These are phyloP conservation scores for Cecropterus lyciades DNA, from an alignment of 1,140 invertebrate genomes.

Conservation along the genomic window DNA sequence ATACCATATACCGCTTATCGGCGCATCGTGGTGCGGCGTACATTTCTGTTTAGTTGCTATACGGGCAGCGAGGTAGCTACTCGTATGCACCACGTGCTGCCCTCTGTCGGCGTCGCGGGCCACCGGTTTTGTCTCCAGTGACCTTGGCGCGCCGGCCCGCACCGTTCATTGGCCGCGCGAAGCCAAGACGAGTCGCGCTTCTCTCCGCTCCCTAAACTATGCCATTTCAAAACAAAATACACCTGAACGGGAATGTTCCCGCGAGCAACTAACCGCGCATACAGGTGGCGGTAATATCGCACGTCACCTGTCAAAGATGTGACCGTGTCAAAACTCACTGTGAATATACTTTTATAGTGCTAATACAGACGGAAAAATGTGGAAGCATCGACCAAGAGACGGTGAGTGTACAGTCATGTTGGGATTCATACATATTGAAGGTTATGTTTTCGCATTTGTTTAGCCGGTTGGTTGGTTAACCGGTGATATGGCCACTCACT, in stretches of 20 bases:
- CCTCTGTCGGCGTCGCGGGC: slow-evolving; percentile 56
- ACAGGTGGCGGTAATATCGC: slow-evolving; percentile 62
- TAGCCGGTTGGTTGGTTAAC: slow-evolving; percentile 21
- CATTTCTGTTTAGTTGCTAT: slow-evolving; percentile 76
- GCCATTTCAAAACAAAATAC: slow-evolving; percentile 55
- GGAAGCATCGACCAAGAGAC: slow-evolving; percentile 51
- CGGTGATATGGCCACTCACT: slow-evolving; percentile 44
- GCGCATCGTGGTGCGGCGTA: slow-evolving; percentile 64
- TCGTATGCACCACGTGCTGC: slow-evolving; percentile 62
- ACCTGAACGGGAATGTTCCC: slow-evolving; percentile 54
- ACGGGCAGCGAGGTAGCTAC: slow-evolving; percentile 67
- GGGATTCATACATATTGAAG: slow-evolving; percentile 43
- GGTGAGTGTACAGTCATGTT: slow-evolving; percentile 59
- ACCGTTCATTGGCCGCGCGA: slow-evolving; percentile 76
- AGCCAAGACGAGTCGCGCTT: slow-evolving; percentile 63
- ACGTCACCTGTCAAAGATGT: slow-evolving; percentile 76
- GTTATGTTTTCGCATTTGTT: slow-evolving; percentile 54
- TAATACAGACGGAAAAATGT: slow-evolving; percentile 62
- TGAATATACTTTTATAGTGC: slow-evolving; percentile 55
- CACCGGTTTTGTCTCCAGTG: slow-evolving; percentile 58
- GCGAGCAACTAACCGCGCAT: slow-evolving; percentile 47
- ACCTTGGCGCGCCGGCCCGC: slow-evolving; percentile 69
- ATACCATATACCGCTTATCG: slow-evolving; percentile 80
- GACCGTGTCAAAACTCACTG: slow-evolving; percentile 65
- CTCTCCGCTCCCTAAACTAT: slow-evolving; percentile 68